These are phyloP conservation scores for Scolopax mira DNA, from an alignment of 2,113 vertebrate genomes.

Conservation along the genomic window DNA sequence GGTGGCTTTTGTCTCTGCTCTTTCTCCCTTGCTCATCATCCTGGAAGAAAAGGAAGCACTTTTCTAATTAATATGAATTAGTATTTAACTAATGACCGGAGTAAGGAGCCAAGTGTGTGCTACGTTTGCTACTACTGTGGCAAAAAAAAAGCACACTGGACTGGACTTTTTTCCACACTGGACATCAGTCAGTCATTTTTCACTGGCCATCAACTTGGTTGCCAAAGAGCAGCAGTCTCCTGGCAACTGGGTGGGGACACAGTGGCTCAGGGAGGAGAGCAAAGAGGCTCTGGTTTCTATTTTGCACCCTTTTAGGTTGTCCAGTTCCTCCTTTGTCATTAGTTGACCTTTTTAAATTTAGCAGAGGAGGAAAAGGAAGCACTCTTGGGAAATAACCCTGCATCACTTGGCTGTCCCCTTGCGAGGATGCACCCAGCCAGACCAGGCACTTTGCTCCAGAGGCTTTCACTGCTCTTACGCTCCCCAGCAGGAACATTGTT, in stretches of 20 bases:
- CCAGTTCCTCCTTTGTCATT: background rate
- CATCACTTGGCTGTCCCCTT: background rate
- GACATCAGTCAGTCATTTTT: background rate
- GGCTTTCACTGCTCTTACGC: background rate
- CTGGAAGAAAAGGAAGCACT: background rate
- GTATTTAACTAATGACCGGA: background rate
- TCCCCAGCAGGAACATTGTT: rapidly evolving
- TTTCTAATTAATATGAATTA: background rate
- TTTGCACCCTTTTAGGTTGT: background rate
- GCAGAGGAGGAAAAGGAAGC: background rate
- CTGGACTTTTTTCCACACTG: background rate
- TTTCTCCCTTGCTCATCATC: rapidly evolving
- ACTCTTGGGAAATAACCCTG: background rate
- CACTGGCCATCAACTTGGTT: background rate
- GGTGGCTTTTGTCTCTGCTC: background rate
- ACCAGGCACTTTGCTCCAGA: background rate
- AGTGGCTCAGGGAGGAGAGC: background rate
- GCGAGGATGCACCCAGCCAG: rapidly evolving
- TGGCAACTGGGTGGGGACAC: background rate
- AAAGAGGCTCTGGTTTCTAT: background rate
- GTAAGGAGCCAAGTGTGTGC: background rate
- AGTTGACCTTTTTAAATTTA: background rate
- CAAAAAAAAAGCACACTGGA: background rate
- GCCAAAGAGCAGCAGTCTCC: background rate
- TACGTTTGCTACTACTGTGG: rapidly evolving